phyloP scores from a whole-genome alignment of 1,140 invertebrate species.

The Drosophila seguyi region DNA sequence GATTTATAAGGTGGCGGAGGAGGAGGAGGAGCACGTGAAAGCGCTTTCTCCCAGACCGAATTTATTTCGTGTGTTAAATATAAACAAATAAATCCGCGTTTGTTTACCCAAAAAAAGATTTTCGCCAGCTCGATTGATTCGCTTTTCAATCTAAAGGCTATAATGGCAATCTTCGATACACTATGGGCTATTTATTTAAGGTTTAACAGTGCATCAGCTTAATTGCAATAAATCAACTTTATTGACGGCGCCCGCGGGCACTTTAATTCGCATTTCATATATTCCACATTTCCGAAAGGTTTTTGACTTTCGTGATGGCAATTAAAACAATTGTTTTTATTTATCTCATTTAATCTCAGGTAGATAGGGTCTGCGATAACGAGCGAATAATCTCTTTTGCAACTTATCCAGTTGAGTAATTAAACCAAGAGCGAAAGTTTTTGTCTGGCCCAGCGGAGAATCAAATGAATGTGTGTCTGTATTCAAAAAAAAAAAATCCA shows the following conservation, averaged over 20 bases:
- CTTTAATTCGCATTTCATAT: constrained; percentile 6
- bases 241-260: constrained; percentile 9
- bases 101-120: constrained; percentile 33
- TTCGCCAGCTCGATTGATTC: constrained; percentile 8
- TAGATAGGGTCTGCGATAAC: constrained; percentile 26
- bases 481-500: neutral
- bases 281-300: constrained; percentile 6
- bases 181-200: constrained; percentile 24
- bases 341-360: neutral
- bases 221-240: constrained; percentile 25
- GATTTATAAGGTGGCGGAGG: constrained; percentile 24
- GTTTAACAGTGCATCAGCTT: constrained; percentile 28
- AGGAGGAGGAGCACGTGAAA: constrained; percentile 3
- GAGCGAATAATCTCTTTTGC: constrained; percentile 16
- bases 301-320: constrained; percentile 34
- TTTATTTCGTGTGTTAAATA: constrained; percentile 2
- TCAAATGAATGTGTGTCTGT: constrained; percentile 10
- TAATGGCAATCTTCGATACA: constrained; percentile 1
- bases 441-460: neutral
- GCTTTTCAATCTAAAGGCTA: constrained; percentile 9
- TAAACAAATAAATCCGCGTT: constrained; percentile 26
- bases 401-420: constrained; percentile 28
- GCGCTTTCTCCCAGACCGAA: constrained; percentile 1
- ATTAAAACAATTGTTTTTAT: constrained; percentile 21
- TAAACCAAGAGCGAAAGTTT: constrained; percentile 41